Percentiles rank a stretch among this genome's conserved stretches.
These are phyloP conservation scores for Solenopsis fugax DNA, from an alignment of 1,140 invertebrate species.

Conservation along the genomic window DNA sequence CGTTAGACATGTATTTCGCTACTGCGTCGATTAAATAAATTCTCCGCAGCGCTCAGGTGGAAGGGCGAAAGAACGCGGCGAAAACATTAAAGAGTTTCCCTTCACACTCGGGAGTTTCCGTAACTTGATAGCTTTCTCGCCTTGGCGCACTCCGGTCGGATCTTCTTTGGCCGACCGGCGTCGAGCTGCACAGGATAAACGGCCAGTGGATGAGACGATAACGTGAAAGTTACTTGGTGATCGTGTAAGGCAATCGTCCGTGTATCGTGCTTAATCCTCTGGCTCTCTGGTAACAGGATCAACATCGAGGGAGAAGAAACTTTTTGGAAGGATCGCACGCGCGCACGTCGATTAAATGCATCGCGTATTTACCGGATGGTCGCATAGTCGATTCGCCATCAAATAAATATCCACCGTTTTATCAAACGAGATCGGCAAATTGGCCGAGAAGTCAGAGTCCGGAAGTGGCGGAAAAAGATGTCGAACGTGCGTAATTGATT, in stretches of 20 bases:
- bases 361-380: slow-evolving; percentile 42
- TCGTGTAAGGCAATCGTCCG: slow-evolving; percentile 55
- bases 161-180: slow-evolving; percentile 44
- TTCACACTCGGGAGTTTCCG: slow-evolving; percentile 62
- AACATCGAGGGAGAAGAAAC: slow-evolving; percentile 49
- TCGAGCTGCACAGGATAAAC: slow-evolving; percentile 53
- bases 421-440: slow-evolving; percentile 29
- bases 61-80: slow-evolving; percentile 36
- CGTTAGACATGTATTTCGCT: slow-evolving; percentile 13
- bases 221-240: slow-evolving; percentile 58
- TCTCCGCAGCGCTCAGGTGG: neutral
- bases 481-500: slow-evolving; percentile 60
- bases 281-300: slow-evolving; percentile 57
- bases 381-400: neutral
- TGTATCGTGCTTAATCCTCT: slow-evolving; percentile 62
- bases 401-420: slow-evolving; percentile 41
- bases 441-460: neutral
- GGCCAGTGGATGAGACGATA: slow-evolving; percentile 66
- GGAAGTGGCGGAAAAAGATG: slow-evolving; percentile 27
- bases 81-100: slow-evolving; percentile 62
- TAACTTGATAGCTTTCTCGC: slow-evolving; percentile 61
- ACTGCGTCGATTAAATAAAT: slow-evolving; percentile 56
- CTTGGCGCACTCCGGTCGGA: slow-evolving; percentile 44
- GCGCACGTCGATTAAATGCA: slow-evolving; percentile 40
- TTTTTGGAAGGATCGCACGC: slow-evolving; percentile 49